Conservation (phyloP, 2,797 vertebrate species). For the Enteromius fasciolatus region DNA sequence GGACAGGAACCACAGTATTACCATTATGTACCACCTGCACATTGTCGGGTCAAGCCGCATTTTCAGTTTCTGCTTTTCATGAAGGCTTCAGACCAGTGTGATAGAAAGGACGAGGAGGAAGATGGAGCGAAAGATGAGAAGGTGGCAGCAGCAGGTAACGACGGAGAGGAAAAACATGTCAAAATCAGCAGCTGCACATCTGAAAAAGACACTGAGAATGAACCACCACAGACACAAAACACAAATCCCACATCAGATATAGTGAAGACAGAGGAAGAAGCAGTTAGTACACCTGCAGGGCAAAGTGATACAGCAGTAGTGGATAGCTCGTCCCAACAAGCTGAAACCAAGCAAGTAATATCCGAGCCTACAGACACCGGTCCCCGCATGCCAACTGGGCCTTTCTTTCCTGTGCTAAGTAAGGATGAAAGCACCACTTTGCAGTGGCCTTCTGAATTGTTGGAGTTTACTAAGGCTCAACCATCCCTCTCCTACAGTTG, state of each 20-base stretch:
- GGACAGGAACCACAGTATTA: slow-evolving; percentile 94
- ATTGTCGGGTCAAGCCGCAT: slow-evolving; percentile 96
- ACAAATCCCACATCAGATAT: slow-evolving; percentile 67
- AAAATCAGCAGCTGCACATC: slow-evolving; percentile 56
- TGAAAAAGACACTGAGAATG: slow-evolving; percentile 61
- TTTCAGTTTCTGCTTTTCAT: slow-evolving; percentile 98
- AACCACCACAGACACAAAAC: slow-evolving; percentile 46
- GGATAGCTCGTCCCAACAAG: slow-evolving; percentile 43
- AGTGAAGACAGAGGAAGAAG: slow-evolving; percentile 69
- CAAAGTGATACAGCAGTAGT: slow-evolving; percentile 35
- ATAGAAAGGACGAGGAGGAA: slow-evolving; percentile 67
- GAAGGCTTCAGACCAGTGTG: slow-evolving; percentile 90
- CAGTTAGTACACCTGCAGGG: slow-evolving; percentile 34
- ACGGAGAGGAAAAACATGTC: slow-evolving; percentile 58
- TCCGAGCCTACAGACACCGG: slow-evolving; percentile 73
- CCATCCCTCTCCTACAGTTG: slow-evolving; percentile 96
- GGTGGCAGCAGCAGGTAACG: slow-evolving; percentile 5
- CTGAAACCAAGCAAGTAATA: slow-evolving; percentile 67
- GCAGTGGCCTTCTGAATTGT: slow-evolving; percentile 98
- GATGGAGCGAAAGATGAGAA: slow-evolving; percentile 65
- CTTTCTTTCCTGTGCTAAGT: slow-evolving; percentile 94
- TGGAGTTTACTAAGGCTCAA: slow-evolving; percentile 92
- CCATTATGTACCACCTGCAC: slow-evolving; percentile 94
- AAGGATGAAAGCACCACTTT: slow-evolving; percentile 96
- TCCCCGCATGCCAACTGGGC: slow-evolving; percentile 87